Percentiles rank a stretch among this genome's conserved stretches.
These are phyloP conservation scores for Gnathonemus echidnorhynchus DNA, from an alignment of 2,113 vertebrate species.

Conservation along the genomic window DNA sequence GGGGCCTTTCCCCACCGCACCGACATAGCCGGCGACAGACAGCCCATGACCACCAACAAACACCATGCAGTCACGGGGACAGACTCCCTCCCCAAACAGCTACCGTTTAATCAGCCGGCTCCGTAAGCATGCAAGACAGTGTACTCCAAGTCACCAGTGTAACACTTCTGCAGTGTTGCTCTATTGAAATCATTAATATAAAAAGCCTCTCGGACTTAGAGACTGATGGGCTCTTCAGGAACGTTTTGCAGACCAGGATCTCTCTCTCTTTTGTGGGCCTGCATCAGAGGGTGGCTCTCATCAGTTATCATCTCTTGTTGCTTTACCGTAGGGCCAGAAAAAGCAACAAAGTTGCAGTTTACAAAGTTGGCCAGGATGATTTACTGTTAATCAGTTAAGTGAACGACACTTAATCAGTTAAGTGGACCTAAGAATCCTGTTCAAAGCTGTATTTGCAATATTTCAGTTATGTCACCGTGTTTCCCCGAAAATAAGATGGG, in stretches of 20 bases:
- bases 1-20: neutral
- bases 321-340: neutral
- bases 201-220: conserved; percentile 22
- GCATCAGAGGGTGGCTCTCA: neutral
- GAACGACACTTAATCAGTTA: no score
- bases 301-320: neutral
- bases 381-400: neutral
- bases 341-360: neutral
- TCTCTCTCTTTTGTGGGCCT: neutral
- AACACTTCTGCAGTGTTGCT: neutral
- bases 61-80: neutral
- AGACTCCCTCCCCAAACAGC: neutral
- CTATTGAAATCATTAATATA: conserved; percentile 15
- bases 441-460: neutral
- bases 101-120: neutral
- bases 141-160: conserved; percentile 15
- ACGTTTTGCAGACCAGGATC: neutral
- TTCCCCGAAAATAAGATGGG: no score
- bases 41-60: neutral
- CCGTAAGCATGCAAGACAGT: neutral
- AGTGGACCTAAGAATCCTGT: no score
- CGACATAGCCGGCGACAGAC: neutral
- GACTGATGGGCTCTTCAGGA: conserved; percentile 24
- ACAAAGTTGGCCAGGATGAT: no score
- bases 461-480: neutral